Conservation (phyloP, 1,140 invertebrate genomes). For the Aphaenogaster ashmeadi region DNA sequence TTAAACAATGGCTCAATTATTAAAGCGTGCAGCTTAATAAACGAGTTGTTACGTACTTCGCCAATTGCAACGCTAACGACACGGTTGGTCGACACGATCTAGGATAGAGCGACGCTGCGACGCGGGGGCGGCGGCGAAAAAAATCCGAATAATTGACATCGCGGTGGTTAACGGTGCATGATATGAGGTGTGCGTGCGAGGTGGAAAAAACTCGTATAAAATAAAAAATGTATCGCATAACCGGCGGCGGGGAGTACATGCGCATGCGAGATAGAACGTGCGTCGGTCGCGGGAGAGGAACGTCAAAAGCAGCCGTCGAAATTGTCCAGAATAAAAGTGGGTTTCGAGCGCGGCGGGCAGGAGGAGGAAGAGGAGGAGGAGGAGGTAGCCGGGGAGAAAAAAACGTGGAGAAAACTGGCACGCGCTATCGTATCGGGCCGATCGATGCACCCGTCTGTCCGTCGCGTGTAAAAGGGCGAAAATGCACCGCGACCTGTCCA, state of each 20-base stretch:
- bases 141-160: slow-evolving; percentile 58
- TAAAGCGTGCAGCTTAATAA: slow-evolving; percentile 35
- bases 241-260: background rate
- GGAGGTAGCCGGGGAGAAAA: slow-evolving; percentile 17
- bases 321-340: slow-evolving; percentile 72
- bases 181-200: slow-evolving; percentile 38
- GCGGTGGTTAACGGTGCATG: slow-evolving; percentile 49
- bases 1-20: slow-evolving; percentile 27
- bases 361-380: background rate
- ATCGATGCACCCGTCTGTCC: slow-evolving; percentile 59
- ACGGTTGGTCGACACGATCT: slow-evolving; percentile 31
- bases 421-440: slow-evolving; percentile 65
- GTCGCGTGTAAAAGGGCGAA: slow-evolving; percentile 63
- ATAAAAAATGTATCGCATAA: slow-evolving; percentile 57
- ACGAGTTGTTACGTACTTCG: slow-evolving; percentile 13
- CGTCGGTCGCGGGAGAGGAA: slow-evolving; percentile 45
- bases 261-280: slow-evolving; percentile 1
- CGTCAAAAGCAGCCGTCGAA: slow-evolving; percentile 72
- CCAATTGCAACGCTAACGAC: slow-evolving; percentile 12
- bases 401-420: slow-evolving; percentile 37
- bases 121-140: slow-evolving; percentile 14
- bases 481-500: slow-evolving; percentile 51
- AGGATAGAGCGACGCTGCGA: background rate
- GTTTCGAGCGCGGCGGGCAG: slow-evolving; percentile 50
- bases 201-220: slow-evolving; percentile 33